Evolutionary conservation across 2,113 vertebrate genomes (phyloP).

Genomic region (Columbina picui): DNA sequence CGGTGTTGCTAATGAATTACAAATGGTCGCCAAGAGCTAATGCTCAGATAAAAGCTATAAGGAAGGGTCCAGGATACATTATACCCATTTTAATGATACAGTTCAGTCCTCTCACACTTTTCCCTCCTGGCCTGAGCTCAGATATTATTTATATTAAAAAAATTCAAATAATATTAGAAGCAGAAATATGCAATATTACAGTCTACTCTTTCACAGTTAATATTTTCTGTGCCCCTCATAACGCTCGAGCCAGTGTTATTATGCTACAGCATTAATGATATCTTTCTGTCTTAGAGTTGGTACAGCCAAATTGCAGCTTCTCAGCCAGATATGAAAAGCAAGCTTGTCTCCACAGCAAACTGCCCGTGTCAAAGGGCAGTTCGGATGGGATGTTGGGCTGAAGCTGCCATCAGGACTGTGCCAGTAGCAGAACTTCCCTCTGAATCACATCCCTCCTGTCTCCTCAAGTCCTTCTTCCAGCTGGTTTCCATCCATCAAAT

Average conservation of each 20-base stretch:
- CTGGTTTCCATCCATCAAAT: neutral
- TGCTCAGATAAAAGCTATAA: neutral
- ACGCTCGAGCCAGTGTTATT: neutral
- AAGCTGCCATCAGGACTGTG: neutral
- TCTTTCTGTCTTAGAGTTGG: neutral
- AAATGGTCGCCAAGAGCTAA: neutral
- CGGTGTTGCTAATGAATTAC: neutral
- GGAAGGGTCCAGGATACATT: neutral
- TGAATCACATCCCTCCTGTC: neutral
- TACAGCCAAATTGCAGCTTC: neutral
- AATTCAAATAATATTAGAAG: neutral
- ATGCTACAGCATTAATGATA: neutral
- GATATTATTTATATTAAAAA: neutral
- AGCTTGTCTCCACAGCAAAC: neutral
- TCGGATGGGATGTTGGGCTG: neutral
- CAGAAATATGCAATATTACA: neutral
- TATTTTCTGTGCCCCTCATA: neutral
- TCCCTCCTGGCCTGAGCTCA: neutral
- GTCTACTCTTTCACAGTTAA: neutral
- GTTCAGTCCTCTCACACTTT: neutral
- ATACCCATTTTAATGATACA: neutral
- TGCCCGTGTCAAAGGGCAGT: neutral
- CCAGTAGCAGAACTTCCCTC: neutral
- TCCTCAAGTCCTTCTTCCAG: neutral
- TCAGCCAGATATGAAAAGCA: neutral